Evolutionary conservation across 2,888 invertebrate genomes (phyloP).

Genomic region (Brachypalpus laphriformis): DNA sequence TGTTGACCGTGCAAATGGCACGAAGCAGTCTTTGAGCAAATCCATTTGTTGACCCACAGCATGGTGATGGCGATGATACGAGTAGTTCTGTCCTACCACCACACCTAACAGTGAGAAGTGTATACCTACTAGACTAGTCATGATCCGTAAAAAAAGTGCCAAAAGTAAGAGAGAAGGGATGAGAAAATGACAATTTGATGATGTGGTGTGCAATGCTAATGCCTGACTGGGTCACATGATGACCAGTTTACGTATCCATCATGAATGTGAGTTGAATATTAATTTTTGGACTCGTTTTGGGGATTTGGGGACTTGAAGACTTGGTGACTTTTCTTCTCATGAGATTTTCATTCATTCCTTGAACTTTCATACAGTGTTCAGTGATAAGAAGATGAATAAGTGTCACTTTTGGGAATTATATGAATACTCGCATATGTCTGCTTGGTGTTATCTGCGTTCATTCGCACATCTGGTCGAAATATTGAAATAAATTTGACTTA

Average conservation of each 20-base stretch:
- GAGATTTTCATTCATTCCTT: neutral
- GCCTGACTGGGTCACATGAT: conserved; percentile 55
- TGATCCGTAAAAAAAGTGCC: conserved; percentile 31
- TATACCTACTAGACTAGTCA: conserved; percentile 15
- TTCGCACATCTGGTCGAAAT: no score
- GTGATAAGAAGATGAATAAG: neutral
- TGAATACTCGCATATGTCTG: neutral
- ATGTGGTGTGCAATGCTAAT: conserved; percentile 60
- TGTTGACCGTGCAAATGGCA: conserved; percentile 57
- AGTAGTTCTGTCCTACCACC: neutral
- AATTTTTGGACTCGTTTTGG: conserved; percentile 6
- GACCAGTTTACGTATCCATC: conserved; percentile 49
- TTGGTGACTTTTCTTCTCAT: conserved; percentile 8
- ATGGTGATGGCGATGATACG: conserved; percentile 46
- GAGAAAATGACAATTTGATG: conserved; percentile 67
- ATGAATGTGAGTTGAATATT: conserved; percentile 55
- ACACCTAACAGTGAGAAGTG: conserved; percentile 31
- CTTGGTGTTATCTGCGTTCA: neutral
- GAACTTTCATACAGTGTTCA: neutral
- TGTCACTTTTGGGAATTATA: neutral
- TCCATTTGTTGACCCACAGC: conserved; percentile 53
- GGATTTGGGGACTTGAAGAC: conserved; percentile 26
- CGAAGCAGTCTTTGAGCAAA: conserved; percentile 24
- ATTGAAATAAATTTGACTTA: no score
- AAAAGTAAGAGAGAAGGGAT: neutral